Conservation (phyloP, 2,113 vertebrate species). For the Odocoileus virginianus region DNA sequence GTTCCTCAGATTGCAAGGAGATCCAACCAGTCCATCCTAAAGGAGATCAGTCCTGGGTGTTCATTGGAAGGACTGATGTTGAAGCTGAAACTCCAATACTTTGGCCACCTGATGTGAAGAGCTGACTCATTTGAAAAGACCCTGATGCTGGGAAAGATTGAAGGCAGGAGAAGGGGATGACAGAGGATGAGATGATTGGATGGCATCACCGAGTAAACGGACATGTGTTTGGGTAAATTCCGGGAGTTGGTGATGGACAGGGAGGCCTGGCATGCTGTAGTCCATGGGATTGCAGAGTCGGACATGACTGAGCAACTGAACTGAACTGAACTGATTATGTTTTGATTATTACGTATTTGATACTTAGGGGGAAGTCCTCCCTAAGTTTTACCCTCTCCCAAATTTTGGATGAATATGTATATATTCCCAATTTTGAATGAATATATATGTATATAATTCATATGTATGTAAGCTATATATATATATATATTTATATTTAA, state of each 20-base stretch:
- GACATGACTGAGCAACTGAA: neutral
- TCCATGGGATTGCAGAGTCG: rapidly evolving
- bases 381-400: too few species aligned
- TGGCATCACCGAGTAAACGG: neutral
- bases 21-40: neutral
- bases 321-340: neutral
- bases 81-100: neutral
- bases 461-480: neutral
- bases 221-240: neutral
- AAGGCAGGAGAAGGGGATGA: neutral
- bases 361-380: neutral
- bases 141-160: neutral
- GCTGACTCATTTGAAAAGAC: neutral
- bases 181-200: neutral
- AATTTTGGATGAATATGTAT: neutral
- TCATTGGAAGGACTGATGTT: neutral
- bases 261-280: neutral
- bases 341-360: neutral
- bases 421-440: neutral
- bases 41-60: neutral
- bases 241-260: neutral
- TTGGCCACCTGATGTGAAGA: neutral
- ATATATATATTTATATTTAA: neutral
- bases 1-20: neutral
- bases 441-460: neutral